These are phyloP conservation scores for Lordiphosa stackelbergi DNA, from an alignment of 1,140 invertebrate species.

Conservation along the genomic window DNA sequence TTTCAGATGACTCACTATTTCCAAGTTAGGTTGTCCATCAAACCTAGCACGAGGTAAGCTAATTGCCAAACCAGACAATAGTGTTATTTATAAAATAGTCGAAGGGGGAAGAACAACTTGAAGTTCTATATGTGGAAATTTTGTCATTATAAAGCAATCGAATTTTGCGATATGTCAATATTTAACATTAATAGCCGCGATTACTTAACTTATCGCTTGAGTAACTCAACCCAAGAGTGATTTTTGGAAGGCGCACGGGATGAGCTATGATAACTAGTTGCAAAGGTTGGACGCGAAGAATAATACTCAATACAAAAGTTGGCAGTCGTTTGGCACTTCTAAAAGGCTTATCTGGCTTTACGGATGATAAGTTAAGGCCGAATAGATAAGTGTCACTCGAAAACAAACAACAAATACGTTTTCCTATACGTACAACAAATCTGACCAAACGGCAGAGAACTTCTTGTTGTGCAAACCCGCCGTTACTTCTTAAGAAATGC, in stretches of 20 bases:
- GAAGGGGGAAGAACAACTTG: slow-evolving; percentile 23
- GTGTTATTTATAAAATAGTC: slow-evolving; percentile 30
- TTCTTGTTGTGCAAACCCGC: slow-evolving; percentile 1
- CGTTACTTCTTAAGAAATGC: slow-evolving; percentile 11
- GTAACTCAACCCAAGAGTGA: slow-evolving; percentile 11
- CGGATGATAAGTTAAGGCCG: slow-evolving; percentile 55
- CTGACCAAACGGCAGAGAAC: neutral
- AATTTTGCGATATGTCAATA: slow-evolving; percentile 70
- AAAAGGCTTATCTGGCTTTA: slow-evolving; percentile 56
- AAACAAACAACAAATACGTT: slow-evolving; percentile 4
- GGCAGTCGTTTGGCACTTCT: slow-evolving; percentile 31
- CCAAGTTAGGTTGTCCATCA: neutral
- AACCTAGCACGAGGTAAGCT: slow-evolving; percentile 4
- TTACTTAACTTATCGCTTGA: slow-evolving; percentile 68
- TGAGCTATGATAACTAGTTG: slow-evolving; percentile 9
- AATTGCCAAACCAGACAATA: slow-evolving; percentile 14
- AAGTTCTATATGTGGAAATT: slow-evolving; percentile 18
- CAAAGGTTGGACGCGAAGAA: slow-evolving; percentile 3
- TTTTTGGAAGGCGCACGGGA: slow-evolving; percentile 1
- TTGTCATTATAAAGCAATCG: slow-evolving; percentile 76
- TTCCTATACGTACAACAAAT: neutral
- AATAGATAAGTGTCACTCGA: slow-evolving; percentile 68
- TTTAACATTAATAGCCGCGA: slow-evolving; percentile 71
- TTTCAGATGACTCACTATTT: slow-evolving; percentile 28
- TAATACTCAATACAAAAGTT: neutral